Evolutionary conservation across 2,888 invertebrate genomes (phyloP), one percentile per base, ranked within the genome.

Genomic region (Tridacna crocea): DNA sequence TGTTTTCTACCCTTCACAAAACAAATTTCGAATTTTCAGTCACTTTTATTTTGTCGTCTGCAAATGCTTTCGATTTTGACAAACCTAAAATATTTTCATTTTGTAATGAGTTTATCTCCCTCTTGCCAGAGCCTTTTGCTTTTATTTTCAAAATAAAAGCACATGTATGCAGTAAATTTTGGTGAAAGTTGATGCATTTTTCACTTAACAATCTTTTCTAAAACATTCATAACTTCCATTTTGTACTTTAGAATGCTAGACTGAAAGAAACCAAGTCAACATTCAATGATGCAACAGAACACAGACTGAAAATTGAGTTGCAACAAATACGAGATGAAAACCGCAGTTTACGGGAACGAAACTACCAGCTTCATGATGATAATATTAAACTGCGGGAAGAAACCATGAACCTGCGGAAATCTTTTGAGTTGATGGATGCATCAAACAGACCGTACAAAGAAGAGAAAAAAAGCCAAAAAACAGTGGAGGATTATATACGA

Each of bases 281-380:
- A 24, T 75, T 83, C 48, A 80, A 51, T 55, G 84, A 85, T 55
- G 88, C 82, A 0, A 77, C 80, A 36, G 90, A 90, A 46, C 88
- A 88, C 51, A 80, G 87, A 13, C 61, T 88, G 11, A 87, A 85
- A 51, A 88, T 90, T 51, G 93, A 93, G 80, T 82, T 92, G 55
- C 90, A 92, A 72, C 91, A 92, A 77, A 83, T 94, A 55, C 87
- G 90, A 74, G 91, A 91, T 26, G 94, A 93, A 70, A 88, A 93
- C 27, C 84, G 90, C 12, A 89, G 85, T 13, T 83, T 92, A 60
- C 85, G 92, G 48, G 92, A 93, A 80, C 87, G 91, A 70, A 93
- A 93, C 77, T 91, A 91, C 83, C 87, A 89, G 66, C 88, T 94
- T 46, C 92, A 92, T 51, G 93, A 93, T 77, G 93, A 93, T 79